A percentile compares a stretch with the other conserved stretches of the same genome.
Conservation (phyloP, 2,797 vertebrate genomes). For the Astyanax mexicanus region DNA sequence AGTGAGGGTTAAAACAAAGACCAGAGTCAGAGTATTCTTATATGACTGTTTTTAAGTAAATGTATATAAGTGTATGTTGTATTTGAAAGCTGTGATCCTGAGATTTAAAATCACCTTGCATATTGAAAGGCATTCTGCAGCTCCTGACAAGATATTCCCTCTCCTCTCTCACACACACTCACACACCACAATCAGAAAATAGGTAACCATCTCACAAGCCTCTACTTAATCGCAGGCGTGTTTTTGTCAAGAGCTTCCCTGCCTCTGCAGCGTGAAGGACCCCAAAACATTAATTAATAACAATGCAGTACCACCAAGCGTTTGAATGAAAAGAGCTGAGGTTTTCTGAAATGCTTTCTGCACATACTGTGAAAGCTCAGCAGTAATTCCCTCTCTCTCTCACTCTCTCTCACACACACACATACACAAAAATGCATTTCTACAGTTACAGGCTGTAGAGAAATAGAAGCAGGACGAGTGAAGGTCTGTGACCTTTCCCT, state of each 20-base stretch:
- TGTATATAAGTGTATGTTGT: too few relatives aligned
- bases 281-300: background rate
- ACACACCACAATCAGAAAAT: background rate
- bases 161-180: too few relatives aligned
- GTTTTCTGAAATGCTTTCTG: background rate
- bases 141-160: too few relatives aligned
- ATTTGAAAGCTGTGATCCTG: too few relatives aligned
- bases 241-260: background rate
- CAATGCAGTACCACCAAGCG: background rate
- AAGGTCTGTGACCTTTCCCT: slow-evolving; percentile 22
- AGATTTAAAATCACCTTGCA: too few relatives aligned
- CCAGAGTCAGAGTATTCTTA: too few relatives aligned
- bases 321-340: background rate
- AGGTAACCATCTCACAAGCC: background rate
- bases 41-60: too few relatives aligned
- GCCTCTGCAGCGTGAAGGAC: background rate
- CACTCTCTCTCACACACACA: slow-evolving; percentile 33
- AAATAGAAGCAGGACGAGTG: background rate
- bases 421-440: slow-evolving; percentile 11
- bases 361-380: background rate
- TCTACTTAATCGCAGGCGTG: background rate
- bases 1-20: too few relatives aligned
- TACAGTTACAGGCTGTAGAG: background rate
- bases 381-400: background rate
- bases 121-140: too few relatives aligned